A percentile compares a stretch with the other conserved stretches of the same genome.
Conservation (phyloP, 2,888 invertebrate genomes). For the Rhamnusium bicolor region DNA sequence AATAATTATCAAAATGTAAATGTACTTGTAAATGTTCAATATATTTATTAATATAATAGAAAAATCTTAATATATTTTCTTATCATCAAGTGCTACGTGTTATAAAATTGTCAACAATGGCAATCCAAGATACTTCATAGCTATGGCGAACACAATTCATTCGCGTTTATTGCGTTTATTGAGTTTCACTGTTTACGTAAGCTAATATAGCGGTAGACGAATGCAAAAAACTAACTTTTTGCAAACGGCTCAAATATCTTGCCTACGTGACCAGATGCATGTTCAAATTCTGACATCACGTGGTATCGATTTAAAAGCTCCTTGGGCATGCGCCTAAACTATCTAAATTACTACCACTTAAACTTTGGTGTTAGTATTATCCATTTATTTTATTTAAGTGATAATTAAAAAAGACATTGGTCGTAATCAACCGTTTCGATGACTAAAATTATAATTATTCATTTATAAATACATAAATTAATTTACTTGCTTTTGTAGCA, state of each 20-base stretch:
- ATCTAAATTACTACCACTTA: conserved; percentile 20
- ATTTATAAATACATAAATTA: neutral
- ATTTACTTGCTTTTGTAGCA: neutral
- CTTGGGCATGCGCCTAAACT: conserved; percentile 11
- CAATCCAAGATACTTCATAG: neutral
- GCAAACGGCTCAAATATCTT: conserved; percentile 39
- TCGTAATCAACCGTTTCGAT: neutral
- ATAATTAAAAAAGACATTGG: conserved; percentile 18
- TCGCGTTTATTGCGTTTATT: neutral
- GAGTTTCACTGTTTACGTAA: neutral
- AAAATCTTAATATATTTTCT: neutral
- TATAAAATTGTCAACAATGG: neutral
- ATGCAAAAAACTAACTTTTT: conserved; percentile 27
- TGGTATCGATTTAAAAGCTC: conserved; percentile 41
- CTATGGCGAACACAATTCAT: neutral
- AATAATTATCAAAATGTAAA: too few species aligned
- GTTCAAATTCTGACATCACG: conserved; percentile 42
- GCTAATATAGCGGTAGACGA: conserved; percentile 10
- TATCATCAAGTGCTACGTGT: neutral
- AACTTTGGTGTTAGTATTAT: neutral
- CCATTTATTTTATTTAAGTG: conserved; percentile 9
- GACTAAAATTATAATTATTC: neutral
- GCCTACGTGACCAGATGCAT: conserved; percentile 60
- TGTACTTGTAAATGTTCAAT: too few species aligned
- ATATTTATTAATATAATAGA: neutral